Evolutionary conservation across 2,888 invertebrate genomes (phyloP).

Genomic region (Dolichomitus sp.): DNA sequence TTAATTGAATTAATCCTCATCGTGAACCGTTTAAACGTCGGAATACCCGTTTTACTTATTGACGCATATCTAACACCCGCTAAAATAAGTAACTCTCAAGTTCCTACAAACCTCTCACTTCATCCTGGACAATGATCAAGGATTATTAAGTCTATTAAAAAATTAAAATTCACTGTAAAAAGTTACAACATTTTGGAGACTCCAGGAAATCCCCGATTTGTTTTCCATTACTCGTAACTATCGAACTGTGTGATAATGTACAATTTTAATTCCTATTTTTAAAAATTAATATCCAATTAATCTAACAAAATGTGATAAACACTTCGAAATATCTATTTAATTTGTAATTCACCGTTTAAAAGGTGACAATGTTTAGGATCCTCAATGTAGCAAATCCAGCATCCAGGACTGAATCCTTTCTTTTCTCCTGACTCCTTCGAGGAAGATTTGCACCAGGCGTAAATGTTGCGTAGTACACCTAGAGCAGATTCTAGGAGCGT

Average conservation of each 20-base stretch:
- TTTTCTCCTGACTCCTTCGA: neutral
- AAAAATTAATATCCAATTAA: neutral
- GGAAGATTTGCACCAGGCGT: neutral
- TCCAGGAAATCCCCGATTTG: no score
- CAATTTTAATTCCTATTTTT: neutral
- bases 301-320: neutral
- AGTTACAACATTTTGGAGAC: no score
- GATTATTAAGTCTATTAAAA: no score
- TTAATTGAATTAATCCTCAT: no score
- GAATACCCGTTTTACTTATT: slow-evolving; percentile 84
- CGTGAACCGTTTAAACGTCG: slow-evolving; percentile 85
- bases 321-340: no score
- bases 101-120: neutral
- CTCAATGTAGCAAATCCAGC: neutral
- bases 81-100: slow-evolving; percentile 29
- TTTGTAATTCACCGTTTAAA: no score
- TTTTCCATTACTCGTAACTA: neutral
- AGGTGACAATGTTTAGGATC: neutral
- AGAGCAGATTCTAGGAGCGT: slow-evolving; percentile 36
- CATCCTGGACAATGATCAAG: no score
- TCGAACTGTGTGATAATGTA: neutral
- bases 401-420: neutral
- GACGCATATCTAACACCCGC: slow-evolving; percentile 1
- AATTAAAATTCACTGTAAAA: no score
- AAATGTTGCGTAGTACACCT: slow-evolving; percentile 17